Percentiles rank a stretch among this genome's conserved stretches.
These are phyloP conservation scores for Caenorhabditis panamensis DNA, from an alignment of 2,888 invertebrate species.

Conservation along the genomic window DNA sequence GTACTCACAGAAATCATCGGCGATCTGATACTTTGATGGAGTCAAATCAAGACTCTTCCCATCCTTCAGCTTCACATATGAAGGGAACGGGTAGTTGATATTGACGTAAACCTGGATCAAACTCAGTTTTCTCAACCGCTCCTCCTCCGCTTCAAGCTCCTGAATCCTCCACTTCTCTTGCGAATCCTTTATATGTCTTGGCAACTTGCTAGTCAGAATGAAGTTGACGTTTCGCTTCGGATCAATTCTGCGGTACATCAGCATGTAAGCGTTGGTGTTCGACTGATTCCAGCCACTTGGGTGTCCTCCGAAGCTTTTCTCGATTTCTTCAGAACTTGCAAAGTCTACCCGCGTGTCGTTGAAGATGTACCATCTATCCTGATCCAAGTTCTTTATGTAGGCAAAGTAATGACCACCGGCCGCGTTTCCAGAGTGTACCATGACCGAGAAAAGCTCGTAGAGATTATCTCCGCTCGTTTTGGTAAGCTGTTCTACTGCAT, in stretches of 20 bases:
- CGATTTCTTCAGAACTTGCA: slow-evolving; percentile 63
- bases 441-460: slow-evolving; percentile 92
- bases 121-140: slow-evolving; percentile 47
- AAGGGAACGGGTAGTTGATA: slow-evolving; percentile 57
- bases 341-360: slow-evolving; percentile 90
- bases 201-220: slow-evolving; percentile 87
- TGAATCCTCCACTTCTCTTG: slow-evolving; percentile 86
- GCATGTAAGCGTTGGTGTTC: slow-evolving; percentile 92
- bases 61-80: slow-evolving; percentile 17
- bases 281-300: slow-evolving; percentile 85
- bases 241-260: slow-evolving; percentile 88
- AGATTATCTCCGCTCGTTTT: slow-evolving; percentile 85
- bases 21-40: slow-evolving; percentile 37
- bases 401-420: slow-evolving; percentile 94
- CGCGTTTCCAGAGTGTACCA: slow-evolving; percentile 93
- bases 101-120: slow-evolving; percentile 45
- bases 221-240: slow-evolving; percentile 82
- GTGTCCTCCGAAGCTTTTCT: slow-evolving; percentile 89
- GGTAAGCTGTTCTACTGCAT: slow-evolving; percentile 66
- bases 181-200: slow-evolving; percentile 86
- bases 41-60: slow-evolving; percentile 13
- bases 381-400: slow-evolving; percentile 87
- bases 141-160: slow-evolving; percentile 84
- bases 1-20: slow-evolving; percentile 53
- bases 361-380: slow-evolving; percentile 90